Base-by-base conservation (phyloP, 2,888 invertebrate species). In the Philereme vetulata region DNA sequence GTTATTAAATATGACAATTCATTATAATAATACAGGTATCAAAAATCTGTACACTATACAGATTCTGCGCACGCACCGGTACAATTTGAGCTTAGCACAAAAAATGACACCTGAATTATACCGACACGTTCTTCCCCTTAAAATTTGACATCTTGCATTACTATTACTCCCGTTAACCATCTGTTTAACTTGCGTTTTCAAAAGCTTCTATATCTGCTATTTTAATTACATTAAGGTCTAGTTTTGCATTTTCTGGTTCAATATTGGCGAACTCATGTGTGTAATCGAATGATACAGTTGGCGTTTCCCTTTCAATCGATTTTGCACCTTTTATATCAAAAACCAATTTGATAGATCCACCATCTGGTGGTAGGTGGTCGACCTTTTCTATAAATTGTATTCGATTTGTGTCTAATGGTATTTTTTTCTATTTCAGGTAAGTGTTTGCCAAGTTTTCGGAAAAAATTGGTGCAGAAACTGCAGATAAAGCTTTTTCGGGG, bases 281-380 rank as follows among this genome's bases (percentile, higher is more conserved):
- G 74, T 72, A 70, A 71, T 72, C 71, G 64, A 75, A 74, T 74
- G 75, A 71, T 76, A 82, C 82, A 84, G 81, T 84, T 81, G 84
- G 72, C 70, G 78, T 80, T 84, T 84, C 81, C 78, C 82, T 82
- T 82, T 81, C 81, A 73, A 75, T 76, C 71, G 76, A 80, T 78
- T 80, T 80, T 83, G 85, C 86, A 86, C 86, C 85, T 86, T 86
- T 85, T 80, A 70, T 82, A 81, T 82, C 75, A 77, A 74, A 75
- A 73, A 76, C 76, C 77, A 76, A 80, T 78, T 81, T 82, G 76
- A 83, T 82, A 80, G 79, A 80, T 81, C 75, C 68, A 77, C 78
- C 85, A 84, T 82, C 84, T 85, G 86, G 74, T 78, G 75, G 72
- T 73, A 77, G 79, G 78, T 79, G 75, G 71, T 75, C 81, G 82